phyloP scores from a whole-genome alignment of 2,797 vertebrate species.

The Huso huso region DNA sequence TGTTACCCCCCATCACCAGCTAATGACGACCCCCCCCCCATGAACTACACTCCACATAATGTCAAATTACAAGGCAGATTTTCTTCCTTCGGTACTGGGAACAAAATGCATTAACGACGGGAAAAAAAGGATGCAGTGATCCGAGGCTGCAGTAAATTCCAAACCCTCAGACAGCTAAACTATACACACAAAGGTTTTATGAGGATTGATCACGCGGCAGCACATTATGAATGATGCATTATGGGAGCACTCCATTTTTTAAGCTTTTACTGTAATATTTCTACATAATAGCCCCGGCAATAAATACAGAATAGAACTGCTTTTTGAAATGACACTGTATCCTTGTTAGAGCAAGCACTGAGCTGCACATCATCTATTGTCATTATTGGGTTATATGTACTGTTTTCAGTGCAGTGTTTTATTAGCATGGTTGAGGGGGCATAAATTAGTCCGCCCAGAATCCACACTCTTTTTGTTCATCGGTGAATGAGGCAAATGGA shows the following conservation, averaged over 20 bases:
- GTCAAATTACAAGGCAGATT: too few species aligned
- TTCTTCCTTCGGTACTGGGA: too few species aligned
- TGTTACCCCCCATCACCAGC: too few species aligned
- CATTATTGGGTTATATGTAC: constrained; percentile 36
- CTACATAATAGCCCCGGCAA: constrained; percentile 43
- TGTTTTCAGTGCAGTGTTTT: constrained; percentile 33
- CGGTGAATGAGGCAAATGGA: constrained; percentile 4
- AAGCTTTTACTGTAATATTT: constrained; percentile 59
- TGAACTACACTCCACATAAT: too few species aligned
- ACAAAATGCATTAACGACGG: too few species aligned
- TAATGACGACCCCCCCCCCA: too few species aligned
- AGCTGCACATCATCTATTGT: constrained; percentile 40
- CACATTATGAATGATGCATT: constrained; percentile 42
- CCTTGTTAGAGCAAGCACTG: constrained; percentile 40
- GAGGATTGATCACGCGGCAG: constrained; percentile 50
- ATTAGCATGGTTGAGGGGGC: constrained; percentile 60
- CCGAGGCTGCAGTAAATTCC: constrained; percentile 43
- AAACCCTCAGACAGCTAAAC: constrained; percentile 47
- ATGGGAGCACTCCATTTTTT: constrained; percentile 40
- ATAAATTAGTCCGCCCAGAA: constrained; percentile 44
- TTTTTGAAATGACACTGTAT: constrained; percentile 36
- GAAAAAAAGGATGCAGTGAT: background rate
- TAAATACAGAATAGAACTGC: constrained; percentile 41
- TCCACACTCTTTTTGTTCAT: constrained; percentile 6
- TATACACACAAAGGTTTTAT: constrained; percentile 44